Evolutionary conservation across 2,797 vertebrate genomes (phyloP), one percentile per base, ranked within the genome.

Genomic region (Darevskia mixta): DNA sequence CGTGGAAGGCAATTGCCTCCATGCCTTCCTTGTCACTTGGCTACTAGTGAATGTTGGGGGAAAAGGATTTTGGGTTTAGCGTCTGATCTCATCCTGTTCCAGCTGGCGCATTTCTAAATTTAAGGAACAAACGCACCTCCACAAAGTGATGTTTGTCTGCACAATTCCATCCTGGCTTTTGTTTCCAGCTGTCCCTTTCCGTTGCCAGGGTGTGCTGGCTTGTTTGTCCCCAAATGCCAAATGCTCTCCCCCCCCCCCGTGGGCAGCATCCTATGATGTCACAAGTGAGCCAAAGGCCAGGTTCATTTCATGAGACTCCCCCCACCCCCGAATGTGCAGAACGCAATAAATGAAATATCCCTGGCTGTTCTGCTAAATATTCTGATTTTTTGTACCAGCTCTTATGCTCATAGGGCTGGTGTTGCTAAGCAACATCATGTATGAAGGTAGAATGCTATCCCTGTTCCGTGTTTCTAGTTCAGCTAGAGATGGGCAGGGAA

Each of bases 331-430:
- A 32, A 20, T 35, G 18, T 38, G 89, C 64, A 88, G 64, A 80
- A 75, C 66, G 43, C 69, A 69, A 55, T 43, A 87, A 91, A 85
- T 64, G 71, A 76, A 78, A 86, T 8, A 82, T 29, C 69, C 45
- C 77, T 82, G 55, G 25, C 18, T 41, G 0, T 6, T 86, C 55
- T 55, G 84, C 25, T 86, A 83, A 87, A 43, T 84, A 45, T 23
- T 87, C 75, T 67, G 2, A 79, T 87, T 67, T 35, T 81, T 92
- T 88, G 35, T n/a, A 41, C 91, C 73, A 81, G 49, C 82, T 88
- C 9, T 86, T 35, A 25, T 43, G 72, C 88, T 86, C 85, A 89
- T 38, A 83, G 77, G 84, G 80, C 83, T 55, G 23, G 64, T 80
- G 82, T 90, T 87, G 88, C 90, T 89, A 83, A 90, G 90, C 58